Conservation (phyloP, 2,888 invertebrate species). For the Bombyx huttoni region DNA sequence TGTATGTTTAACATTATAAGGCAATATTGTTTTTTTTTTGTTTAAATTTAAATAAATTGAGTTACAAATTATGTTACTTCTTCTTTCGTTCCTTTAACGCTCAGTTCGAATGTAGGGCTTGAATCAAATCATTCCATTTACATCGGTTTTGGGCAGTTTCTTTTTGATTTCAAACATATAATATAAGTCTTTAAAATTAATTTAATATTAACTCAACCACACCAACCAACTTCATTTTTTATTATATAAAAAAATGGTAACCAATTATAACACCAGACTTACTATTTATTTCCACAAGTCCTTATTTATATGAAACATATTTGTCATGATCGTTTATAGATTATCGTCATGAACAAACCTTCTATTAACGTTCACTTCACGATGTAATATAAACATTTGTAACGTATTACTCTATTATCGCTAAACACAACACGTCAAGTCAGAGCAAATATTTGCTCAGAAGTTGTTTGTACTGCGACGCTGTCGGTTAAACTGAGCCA, state of each 20-base stretch:
- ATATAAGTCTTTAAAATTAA: constrained; percentile 1
- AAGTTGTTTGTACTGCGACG: constrained; percentile 27
- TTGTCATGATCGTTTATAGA: constrained; percentile 16
- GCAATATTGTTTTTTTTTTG: constrained; percentile 2
- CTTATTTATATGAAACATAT: constrained; percentile 5
- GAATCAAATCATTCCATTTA: no score
- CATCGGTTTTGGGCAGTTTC: no score
- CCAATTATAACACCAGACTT: neutral
- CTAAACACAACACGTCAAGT: constrained; percentile 35
- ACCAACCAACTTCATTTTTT: neutral
- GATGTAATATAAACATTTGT: constrained; percentile 48
- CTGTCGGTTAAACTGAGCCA: constrained; percentile 14
- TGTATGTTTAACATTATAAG: no score
- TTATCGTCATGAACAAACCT: constrained; percentile 31
- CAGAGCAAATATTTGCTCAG: constrained; percentile 41
- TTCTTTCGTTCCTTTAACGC: no score
- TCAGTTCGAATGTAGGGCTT: no score
- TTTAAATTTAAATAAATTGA: constrained; percentile 1
- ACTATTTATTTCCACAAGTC: constrained; percentile 1
- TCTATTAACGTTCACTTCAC: constrained; percentile 35
- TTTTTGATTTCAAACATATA: no score
- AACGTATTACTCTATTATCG: constrained; percentile 49
- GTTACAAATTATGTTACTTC: neutral
- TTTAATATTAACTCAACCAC: constrained; percentile 3
- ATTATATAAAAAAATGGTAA: neutral